Evolutionary conservation across 2,797 vertebrate species (phyloP).

Genomic region (Denticeps clupeoides): DNA sequence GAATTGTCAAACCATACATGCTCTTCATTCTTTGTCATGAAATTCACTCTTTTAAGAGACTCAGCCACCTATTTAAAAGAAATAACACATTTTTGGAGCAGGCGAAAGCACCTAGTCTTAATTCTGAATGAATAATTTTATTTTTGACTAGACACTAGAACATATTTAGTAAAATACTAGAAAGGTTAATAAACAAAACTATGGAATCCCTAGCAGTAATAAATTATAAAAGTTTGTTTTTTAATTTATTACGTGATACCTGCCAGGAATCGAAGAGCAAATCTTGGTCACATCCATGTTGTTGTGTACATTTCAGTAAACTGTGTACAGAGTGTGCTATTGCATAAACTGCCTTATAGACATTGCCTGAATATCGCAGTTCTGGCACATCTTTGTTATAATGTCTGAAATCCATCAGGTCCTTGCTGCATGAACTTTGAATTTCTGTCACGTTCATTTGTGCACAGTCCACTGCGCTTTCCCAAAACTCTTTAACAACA

Average conservation of each 20-base stretch:
- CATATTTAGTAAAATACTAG: too few relatives aligned
- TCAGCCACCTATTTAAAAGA: conserved; percentile 40
- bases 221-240: neutral
- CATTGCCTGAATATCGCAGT: conserved; percentile 49
- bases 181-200: too few relatives aligned
- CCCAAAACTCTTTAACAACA: conserved; percentile 48
- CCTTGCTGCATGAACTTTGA: conserved; percentile 30
- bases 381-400: conserved; percentile 46
- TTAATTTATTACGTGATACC: conserved; percentile 30
- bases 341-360: conserved; percentile 58
- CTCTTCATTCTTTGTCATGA: conserved; percentile 47
- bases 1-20: conserved; percentile 55
- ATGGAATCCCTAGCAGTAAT: neutral
- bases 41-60: conserved; percentile 49
- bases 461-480: conserved; percentile 37
- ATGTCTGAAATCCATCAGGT: conserved; percentile 36
- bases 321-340: conserved; percentile 51
- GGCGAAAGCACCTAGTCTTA: neutral
- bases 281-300: conserved; percentile 37
- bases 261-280: conserved; percentile 38
- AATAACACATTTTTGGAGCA: neutral
- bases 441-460: neutral
- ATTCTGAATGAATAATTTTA: too few relatives aligned
- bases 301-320: conserved; percentile 39
- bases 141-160: too few relatives aligned